phyloP scores from a whole-genome alignment of 2,113 vertebrate species.

The Salvelinus namaycush region DNA sequence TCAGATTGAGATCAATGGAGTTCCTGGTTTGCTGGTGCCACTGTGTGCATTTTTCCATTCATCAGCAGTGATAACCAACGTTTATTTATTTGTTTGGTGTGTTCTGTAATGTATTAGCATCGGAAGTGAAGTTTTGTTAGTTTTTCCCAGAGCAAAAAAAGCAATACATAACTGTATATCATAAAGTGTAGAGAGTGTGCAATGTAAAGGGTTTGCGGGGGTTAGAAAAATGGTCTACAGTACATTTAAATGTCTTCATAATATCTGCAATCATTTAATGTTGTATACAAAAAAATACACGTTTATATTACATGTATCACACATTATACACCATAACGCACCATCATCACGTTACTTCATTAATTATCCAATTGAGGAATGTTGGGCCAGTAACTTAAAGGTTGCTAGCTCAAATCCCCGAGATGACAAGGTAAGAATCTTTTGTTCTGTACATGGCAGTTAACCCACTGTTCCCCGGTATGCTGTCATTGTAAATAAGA shows the following conservation, averaged over 20 bases:
- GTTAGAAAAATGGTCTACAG: no score
- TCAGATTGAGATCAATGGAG: constrained; percentile 65
- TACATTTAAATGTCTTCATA: no score
- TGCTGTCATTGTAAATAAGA: no score
- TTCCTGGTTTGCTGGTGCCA: constrained; percentile 55
- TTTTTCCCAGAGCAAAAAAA: no score
- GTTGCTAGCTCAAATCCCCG: no score
- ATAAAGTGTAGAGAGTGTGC: no score
- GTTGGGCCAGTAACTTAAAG: no score
- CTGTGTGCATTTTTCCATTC: constrained; percentile 53
- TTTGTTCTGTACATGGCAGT: no score
- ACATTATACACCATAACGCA: constrained; percentile 38
- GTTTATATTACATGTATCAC: not conserved
- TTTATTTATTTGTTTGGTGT: constrained; percentile 30
- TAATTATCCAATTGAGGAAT: constrained; percentile 78
- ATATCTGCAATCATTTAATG: not conserved
- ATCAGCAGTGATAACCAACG: constrained; percentile 25
- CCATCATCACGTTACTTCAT: constrained; percentile 67
- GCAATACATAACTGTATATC: no score
- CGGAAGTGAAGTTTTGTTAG: not conserved
- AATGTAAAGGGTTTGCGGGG: no score
- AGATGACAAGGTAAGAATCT: no score
- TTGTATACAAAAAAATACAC: not conserved
- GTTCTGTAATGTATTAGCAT: constrained; percentile 18
- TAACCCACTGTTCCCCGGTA: no score